Evolutionary conservation across 2,113 vertebrate species (phyloP).

Genomic region (Natator depressus): DNA sequence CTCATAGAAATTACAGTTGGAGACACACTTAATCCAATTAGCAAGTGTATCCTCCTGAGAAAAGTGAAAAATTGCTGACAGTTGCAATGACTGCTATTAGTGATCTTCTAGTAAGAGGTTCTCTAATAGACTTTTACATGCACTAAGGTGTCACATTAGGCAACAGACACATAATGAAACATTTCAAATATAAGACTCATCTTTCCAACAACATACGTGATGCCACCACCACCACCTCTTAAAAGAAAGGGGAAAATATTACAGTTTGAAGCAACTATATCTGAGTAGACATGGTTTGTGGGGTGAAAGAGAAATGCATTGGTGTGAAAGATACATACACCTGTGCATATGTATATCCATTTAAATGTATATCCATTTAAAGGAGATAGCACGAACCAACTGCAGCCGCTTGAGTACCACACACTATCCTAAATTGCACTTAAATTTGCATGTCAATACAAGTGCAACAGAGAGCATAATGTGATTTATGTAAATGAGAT

Average conservation of each 20-base stretch:
- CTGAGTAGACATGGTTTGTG: not conserved
- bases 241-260: not conserved
- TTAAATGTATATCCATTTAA: not conserved
- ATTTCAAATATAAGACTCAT: not conserved
- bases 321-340: not conserved
- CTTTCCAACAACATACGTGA: not conserved
- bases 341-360: not conserved
- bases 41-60: conserved; percentile 59
- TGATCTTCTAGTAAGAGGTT: conserved; percentile 51
- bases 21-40: conserved; percentile 78
- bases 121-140: conserved; percentile 53
- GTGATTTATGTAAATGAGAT: not conserved
- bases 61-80: conserved; percentile 74
- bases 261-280: not conserved
- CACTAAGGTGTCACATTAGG: not conserved
- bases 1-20: conserved; percentile 64
- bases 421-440: not conserved
- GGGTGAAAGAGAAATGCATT: not conserved
- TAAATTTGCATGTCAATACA: not conserved
- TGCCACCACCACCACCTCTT: not conserved
- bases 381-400: not conserved
- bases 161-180: not conserved
- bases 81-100: conserved; percentile 55
- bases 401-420: not conserved
- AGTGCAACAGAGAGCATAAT: not conserved